Conservation (phyloP, 1,140 invertebrate species). For the Listronotus oregonensis region DNA sequence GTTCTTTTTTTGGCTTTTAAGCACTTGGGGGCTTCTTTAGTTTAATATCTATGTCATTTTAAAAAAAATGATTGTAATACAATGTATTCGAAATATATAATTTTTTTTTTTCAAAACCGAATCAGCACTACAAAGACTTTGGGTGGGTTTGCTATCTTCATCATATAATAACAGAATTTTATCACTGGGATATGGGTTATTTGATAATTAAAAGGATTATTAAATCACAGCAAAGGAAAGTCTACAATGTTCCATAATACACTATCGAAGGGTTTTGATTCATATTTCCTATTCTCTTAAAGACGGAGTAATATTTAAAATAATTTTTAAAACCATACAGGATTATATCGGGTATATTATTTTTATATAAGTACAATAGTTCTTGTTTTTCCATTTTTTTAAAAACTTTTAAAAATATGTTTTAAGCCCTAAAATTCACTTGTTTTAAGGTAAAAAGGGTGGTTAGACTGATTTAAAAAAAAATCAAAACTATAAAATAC, state of each 20-base stretch:
- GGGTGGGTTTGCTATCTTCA: slow-evolving; percentile 45
- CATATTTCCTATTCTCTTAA: slow-evolving; percentile 49
- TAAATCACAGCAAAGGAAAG: slow-evolving; percentile 44
- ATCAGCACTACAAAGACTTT: slow-evolving; percentile 55
- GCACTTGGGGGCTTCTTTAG: slow-evolving; percentile 48
- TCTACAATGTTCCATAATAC: slow-evolving; percentile 46
- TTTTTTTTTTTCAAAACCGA: slow-evolving; percentile 49
- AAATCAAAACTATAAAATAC: no score
- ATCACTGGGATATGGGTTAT: slow-evolving; percentile 36
- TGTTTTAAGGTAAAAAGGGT: no score
- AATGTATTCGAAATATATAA: slow-evolving; percentile 60
- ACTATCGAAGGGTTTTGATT: slow-evolving; percentile 51
- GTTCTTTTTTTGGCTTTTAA: slow-evolving; percentile 58
- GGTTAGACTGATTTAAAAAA: no score
- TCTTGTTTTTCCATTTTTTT: slow-evolving; percentile 13
- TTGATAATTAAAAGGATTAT: slow-evolving; percentile 41
- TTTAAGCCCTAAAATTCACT: not conserved
- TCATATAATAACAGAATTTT: slow-evolving; percentile 30
- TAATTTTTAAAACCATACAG: slow-evolving; percentile 56
- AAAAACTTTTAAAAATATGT: not conserved
- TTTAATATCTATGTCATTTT: slow-evolving; percentile 33
- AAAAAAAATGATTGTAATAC: slow-evolving; percentile 53
- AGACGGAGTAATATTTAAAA: slow-evolving; percentile 52
- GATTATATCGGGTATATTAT: slow-evolving; percentile 55
- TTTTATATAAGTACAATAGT: slow-evolving; percentile 36